Conservation (phyloP, 2,113 vertebrate species). For the Malurus cyaneus region DNA sequence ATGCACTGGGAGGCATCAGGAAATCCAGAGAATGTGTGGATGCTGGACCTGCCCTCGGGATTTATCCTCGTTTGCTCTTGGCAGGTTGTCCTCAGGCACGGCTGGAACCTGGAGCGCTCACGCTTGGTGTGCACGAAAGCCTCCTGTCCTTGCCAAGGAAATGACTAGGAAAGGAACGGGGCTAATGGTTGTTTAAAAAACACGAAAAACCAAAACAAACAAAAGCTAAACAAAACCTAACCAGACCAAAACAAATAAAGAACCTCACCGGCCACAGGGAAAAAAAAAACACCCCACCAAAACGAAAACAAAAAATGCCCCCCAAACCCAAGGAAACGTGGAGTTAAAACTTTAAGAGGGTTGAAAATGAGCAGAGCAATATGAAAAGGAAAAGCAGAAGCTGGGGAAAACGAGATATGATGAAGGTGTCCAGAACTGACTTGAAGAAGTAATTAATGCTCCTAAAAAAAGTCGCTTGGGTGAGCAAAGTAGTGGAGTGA, state of each 20-base stretch:
- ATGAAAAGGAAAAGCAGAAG: neutral
- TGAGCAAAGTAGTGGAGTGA: slow-evolving; percentile 6
- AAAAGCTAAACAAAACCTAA: neutral
- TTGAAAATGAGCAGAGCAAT: neutral
- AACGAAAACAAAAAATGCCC: neutral
- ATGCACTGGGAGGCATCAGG: neutral
- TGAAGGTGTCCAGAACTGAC: neutral
- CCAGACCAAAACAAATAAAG: neutral
- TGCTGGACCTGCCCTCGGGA: neutral
- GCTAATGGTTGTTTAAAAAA: neutral
- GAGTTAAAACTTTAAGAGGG: neutral
- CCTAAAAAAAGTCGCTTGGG: neutral
- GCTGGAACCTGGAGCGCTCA: neutral
- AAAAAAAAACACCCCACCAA: neutral
- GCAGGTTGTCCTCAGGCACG: neutral
- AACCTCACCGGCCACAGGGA: neutral
- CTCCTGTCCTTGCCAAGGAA: neutral
- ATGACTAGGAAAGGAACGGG: neutral
- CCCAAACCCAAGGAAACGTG: neutral
- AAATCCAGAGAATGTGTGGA: rapidly evolving
- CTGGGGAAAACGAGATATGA: neutral
- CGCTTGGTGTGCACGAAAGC: neutral
- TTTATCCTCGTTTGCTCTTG: neutral
- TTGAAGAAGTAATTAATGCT: neutral
- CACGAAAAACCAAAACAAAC: neutral